Evolutionary conservation across 2,113 vertebrate species (phyloP).

Genomic region (Xerus inauris): DNA sequence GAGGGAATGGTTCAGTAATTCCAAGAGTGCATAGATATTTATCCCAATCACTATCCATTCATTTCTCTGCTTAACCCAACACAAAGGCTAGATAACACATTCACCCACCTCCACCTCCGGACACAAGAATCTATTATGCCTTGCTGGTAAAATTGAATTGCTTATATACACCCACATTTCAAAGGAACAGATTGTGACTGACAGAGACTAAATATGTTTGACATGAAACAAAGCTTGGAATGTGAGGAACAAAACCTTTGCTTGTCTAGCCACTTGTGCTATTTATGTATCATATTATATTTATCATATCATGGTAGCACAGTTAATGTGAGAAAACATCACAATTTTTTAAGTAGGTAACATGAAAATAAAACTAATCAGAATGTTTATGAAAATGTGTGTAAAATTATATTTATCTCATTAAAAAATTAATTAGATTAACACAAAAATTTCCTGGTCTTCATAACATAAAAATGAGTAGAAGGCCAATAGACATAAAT

Average conservation of each 20-base stretch:
- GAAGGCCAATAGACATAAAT: background rate
- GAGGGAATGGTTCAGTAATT: background rate
- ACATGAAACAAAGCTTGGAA: background rate
- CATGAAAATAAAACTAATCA: background rate
- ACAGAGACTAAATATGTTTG: background rate
- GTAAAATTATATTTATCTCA: background rate
- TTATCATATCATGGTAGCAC: background rate
- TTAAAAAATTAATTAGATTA: background rate
- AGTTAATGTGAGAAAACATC: background rate
- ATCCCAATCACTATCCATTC: background rate
- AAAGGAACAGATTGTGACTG: background rate
- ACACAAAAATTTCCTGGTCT: background rate
- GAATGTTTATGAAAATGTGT: background rate
- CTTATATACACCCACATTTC: background rate
- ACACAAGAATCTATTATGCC: background rate
- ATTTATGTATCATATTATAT: background rate
- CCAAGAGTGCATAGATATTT: background rate
- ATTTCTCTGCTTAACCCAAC: background rate
- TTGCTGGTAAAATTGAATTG: background rate
- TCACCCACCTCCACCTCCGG: rapidly evolving
- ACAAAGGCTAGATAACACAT: background rate
- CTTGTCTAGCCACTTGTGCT: background rate
- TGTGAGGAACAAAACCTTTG: background rate
- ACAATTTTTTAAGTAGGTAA: background rate
- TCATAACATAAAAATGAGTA: background rate